phyloP scores from a whole-genome alignment of 2,888 invertebrate genomes.

The Catocala fraxini region DNA sequence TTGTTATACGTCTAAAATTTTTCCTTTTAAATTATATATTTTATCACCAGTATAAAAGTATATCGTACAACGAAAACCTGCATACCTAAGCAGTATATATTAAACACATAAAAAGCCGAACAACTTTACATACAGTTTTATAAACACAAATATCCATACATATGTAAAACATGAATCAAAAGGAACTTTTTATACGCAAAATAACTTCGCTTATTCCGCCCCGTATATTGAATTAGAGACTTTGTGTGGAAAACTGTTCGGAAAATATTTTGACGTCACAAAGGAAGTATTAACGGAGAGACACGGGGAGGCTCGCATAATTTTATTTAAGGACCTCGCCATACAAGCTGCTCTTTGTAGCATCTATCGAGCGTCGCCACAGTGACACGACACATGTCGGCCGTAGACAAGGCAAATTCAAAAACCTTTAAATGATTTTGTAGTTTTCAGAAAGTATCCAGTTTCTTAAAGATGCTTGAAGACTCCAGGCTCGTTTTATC shows the following conservation, averaged over 20 bases:
- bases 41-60: too few species aligned
- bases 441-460: too few species aligned
- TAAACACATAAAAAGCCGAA: too few species aligned
- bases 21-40: too few species aligned
- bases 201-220: constrained; percentile 39
- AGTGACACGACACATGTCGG: background rate
- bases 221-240: constrained; percentile 81
- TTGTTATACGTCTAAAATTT: too few species aligned
- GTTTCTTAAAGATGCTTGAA: too few species aligned
- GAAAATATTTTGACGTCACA: constrained; percentile 86
- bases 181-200: constrained; percentile 45
- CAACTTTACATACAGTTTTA: too few species aligned
- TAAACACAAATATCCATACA: constrained; percentile 13
- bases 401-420: background rate
- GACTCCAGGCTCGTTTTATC: too few species aligned
- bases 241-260: constrained; percentile 86
- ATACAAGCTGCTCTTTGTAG: constrained; percentile 2
- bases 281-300: constrained; percentile 77
- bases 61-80: too few species aligned
- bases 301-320: constrained; percentile 51
- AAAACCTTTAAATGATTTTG: too few species aligned
- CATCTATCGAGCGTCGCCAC: background rate
- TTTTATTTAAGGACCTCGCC: constrained; percentile 68
- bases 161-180: constrained; percentile 46
- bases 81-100: background rate